Evolutionary conservation across 2,797 vertebrate species (phyloP).

Genomic region (Eulemur mongoz): DNA sequence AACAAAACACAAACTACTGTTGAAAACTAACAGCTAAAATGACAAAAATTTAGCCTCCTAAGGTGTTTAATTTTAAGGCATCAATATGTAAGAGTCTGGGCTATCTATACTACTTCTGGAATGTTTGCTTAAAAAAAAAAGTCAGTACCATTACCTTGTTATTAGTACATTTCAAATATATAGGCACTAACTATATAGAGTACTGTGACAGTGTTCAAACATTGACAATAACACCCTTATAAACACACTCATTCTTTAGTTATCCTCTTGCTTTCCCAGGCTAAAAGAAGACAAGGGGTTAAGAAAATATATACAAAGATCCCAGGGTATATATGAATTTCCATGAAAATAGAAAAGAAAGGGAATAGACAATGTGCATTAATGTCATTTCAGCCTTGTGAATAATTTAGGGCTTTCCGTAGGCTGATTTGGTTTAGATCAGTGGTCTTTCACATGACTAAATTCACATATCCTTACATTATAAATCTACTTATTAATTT

Average conservation of each 20-base stretch:
- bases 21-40: constrained; percentile 42
- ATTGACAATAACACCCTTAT: neutral
- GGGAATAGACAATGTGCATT: constrained; percentile 42
- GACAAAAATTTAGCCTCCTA: neutral
- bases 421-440: constrained; percentile 64
- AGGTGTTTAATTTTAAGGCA: neutral
- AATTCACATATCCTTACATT: constrained; percentile 55
- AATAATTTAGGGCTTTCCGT: constrained; percentile 70
- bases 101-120: neutral
- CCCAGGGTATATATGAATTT: neutral
- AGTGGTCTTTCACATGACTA: constrained; percentile 33
- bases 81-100: neutral
- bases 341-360: constrained; percentile 64
- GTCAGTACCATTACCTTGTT: neutral
- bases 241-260: neutral
- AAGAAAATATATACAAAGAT: constrained; percentile 43
- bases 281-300: constrained; percentile 41
- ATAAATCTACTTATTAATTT: constrained; percentile 72
- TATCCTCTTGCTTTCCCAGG: neutral
- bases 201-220: neutral
- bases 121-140: neutral
- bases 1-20: neutral
- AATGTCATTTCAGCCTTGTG: constrained; percentile 57
- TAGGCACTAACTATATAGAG: neutral
- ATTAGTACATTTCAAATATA: neutral